Base-by-base conservation (phyloP, 2,113 vertebrate genomes). In the Aegotheles bennettii region DNA sequence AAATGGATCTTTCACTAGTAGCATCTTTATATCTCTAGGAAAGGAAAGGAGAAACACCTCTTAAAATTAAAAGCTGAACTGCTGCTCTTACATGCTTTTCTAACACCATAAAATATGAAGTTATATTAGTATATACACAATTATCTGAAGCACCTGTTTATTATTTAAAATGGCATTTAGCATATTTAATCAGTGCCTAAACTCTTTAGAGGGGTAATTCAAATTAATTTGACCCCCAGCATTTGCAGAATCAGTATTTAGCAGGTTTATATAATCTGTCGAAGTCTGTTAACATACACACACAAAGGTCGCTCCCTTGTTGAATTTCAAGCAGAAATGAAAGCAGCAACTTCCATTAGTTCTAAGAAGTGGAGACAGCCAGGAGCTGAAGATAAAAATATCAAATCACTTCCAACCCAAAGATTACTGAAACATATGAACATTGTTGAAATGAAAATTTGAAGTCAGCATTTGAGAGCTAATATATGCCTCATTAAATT, bases 341-440 rank as follows among this genome's bases (percentile, higher is more conserved):
- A 86, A 95, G 19, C 24, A 91, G 57, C 15, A 84, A 47, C 48
- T 84, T 91, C 61, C 45, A 85, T 92, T 79, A 86, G 35, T 56
- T 92, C 70, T 64, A 67, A 88, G 79, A 88, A 80, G n/a, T 87
- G n/a, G 75, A 85, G 36, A 65, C 43, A 73, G 61, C 31, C 45
- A 82, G n/a, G 20, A 96, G 35, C 57, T 93, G 87, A 95, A 87
- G 78, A 73, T 65, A 91, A 91, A 96, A 95, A 87, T 76, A 75
- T 4, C 48, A 60, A 68, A 79, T 43, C 24, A 57, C 19, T 84
- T 82, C 70, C 85, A 90, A 90, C 40, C 19, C 61, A 85, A 71
- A 83, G 81, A 71, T 75, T 93, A n/a, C 69, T 56, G 43, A 91
- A 89, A 71, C 13, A 14, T 64, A 54, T 13, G 47, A 87, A 78